Evolutionary conservation across 1,140 invertebrate species (phyloP).

Genomic region (Orius insidiosus): DNA sequence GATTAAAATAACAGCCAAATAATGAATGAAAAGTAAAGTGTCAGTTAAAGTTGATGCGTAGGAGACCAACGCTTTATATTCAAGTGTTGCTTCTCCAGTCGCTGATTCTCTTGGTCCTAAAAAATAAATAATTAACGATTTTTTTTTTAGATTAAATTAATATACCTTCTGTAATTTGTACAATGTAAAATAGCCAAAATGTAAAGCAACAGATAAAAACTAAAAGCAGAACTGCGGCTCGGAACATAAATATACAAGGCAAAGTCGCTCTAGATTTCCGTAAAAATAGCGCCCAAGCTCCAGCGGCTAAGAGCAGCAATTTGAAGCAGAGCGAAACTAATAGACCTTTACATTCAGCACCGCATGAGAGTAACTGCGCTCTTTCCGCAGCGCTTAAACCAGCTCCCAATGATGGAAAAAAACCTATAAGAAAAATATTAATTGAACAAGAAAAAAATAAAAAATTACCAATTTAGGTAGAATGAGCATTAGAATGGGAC

Average conservation of each 20-base stretch:
- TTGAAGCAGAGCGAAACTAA: conserved; percentile 84
- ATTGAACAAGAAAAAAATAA: neutral
- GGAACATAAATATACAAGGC: conserved; percentile 82
- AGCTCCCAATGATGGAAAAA: conserved; percentile 19
- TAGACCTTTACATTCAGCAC: conserved; percentile 75
- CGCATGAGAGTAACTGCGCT: conserved; percentile 46
- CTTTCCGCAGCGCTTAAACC: conserved; percentile 18
- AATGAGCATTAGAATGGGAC: conserved; percentile 85
- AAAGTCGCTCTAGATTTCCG: conserved; percentile 64
- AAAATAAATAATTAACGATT: conserved; percentile 15
- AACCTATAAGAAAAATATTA: conserved; percentile 16
- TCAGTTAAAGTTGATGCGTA: conserved; percentile 83
- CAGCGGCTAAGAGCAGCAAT: conserved; percentile 73
- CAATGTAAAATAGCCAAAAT: conserved; percentile 95
- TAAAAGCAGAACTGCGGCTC: conserved; percentile 70
- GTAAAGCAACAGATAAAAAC: conserved; percentile 86
- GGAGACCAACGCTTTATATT: conserved; percentile 70
- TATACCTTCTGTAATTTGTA: conserved; percentile 37
- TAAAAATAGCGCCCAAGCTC: conserved; percentile 77
- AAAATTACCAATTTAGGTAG: conserved; percentile 50
- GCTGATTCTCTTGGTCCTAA: conserved; percentile 60
- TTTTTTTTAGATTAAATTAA: neutral
- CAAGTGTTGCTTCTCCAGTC: conserved; percentile 54
- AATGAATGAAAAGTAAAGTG: conserved; percentile 87
- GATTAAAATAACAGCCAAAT: conserved; percentile 78